Evolutionary conservation across 2,888 invertebrate species (phyloP).

Genomic region (Platycheirus rosarum): DNA sequence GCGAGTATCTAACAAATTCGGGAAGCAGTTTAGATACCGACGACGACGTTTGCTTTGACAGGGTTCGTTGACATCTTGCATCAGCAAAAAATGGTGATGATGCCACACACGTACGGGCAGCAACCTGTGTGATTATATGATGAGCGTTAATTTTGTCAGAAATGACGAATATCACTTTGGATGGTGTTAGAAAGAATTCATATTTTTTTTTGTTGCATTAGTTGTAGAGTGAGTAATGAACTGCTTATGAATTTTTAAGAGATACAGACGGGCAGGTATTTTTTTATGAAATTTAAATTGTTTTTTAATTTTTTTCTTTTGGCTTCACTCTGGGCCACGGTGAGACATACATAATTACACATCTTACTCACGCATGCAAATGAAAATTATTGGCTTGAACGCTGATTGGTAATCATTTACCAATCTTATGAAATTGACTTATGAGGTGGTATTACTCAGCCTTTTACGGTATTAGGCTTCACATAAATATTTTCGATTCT

Average conservation of each 20-base stretch:
- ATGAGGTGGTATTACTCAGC: background rate
- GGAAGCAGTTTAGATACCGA: conserved; percentile 39
- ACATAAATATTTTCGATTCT: no score
- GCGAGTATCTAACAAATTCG: conserved; percentile 46
- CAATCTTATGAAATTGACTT: conserved; percentile 56
- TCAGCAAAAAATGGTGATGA: conserved; percentile 14
- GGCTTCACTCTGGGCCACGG: background rate
- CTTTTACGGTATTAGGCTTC: background rate
- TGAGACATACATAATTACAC: background rate
- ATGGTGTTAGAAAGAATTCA: conserved; percentile 38
- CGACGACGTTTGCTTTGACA: conserved; percentile 50
- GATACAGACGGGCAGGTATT: conserved; percentile 45
- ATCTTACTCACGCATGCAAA: background rate
- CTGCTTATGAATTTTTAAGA: conserved; percentile 30
- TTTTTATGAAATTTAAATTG: background rate
- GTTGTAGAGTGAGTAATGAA: conserved; percentile 22
- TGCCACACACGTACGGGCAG: no score
- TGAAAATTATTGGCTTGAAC: background rate
- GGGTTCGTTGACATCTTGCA: conserved; percentile 61
- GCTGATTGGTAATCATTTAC: conserved; percentile 22
- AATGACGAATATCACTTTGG: conserved; percentile 19
- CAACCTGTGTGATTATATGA: background rate
- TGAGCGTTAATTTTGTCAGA: conserved; percentile 23
- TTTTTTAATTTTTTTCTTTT: background rate
- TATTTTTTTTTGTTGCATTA: conserved; percentile 1